phyloP scores from a whole-genome alignment of 2,113 vertebrate genomes.

The Crotophaga sulcirostris region DNA sequence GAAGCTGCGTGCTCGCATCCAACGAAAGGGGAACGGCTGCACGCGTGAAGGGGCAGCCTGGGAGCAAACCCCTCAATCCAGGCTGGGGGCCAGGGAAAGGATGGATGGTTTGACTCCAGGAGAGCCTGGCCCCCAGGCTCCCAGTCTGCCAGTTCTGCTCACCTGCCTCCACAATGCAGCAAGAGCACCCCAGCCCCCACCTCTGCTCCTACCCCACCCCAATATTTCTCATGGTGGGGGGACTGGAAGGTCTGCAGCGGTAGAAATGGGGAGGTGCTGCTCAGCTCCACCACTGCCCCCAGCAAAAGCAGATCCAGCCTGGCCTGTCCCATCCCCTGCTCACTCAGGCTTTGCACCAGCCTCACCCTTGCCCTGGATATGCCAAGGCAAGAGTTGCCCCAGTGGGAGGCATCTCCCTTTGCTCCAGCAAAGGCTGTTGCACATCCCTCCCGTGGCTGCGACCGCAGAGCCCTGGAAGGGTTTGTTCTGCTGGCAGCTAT shows the following conservation, averaged over 20 bases:
- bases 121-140: not conserved
- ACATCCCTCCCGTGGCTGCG: fast-evolving
- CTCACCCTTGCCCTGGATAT: not conserved
- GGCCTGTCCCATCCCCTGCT: not conserved
- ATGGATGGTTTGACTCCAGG: not conserved
- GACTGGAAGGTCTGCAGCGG: not conserved
- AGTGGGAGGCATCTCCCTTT: not conserved
- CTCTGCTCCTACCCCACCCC: not conserved
- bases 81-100: not conserved
- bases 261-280: not conserved
- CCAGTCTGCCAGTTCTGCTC: not conserved
- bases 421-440: not conserved
- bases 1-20: not conserved
- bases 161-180: not conserved
- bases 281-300: not conserved
- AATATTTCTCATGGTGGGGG: fast-evolving
- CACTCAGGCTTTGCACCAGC: not conserved
- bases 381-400: not conserved
- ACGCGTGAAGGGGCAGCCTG: not conserved
- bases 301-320: not conserved
- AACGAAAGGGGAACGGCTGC: not conserved
- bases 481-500: fast-evolving
- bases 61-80: not conserved
- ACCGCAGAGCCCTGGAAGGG: not conserved
- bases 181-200: not conserved